Percentiles rank a stretch among this genome's conserved stretches.
Evolutionary conservation across 2,113 vertebrate genomes (phyloP).

Genomic region (Clarias macrocephalus): DNA sequence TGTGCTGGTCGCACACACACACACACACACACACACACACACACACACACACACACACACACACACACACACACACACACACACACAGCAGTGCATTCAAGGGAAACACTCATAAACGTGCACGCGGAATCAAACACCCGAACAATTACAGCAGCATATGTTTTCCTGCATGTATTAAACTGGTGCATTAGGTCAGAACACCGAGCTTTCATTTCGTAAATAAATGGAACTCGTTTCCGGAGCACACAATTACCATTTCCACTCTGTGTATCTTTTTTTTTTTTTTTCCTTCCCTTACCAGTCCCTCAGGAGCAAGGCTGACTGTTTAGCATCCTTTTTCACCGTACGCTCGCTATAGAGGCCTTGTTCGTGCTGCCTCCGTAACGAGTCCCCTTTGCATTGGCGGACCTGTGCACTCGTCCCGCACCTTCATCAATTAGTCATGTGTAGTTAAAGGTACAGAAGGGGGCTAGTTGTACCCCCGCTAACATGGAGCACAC

Average conservation of each 20-base stretch:
- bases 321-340: constrained; percentile 77
- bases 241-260: constrained; percentile 82
- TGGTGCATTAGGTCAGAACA: constrained; percentile 79
- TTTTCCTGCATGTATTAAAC: constrained; percentile 61
- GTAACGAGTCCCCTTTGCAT: constrained; percentile 84
- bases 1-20: constrained; percentile 13
- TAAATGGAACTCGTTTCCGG: constrained; percentile 84
- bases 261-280: constrained; percentile 59
- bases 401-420: constrained; percentile 76
- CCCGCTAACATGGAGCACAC: neutral
- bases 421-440: constrained; percentile 58
- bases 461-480: constrained; percentile 28
- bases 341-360: constrained; percentile 79
- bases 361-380: constrained; percentile 77
- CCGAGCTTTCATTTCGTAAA: constrained; percentile 89
- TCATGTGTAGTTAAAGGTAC: constrained; percentile 57
- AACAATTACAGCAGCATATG: constrained; percentile 67
- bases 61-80: constrained; percentile 19
- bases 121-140: constrained; percentile 49
- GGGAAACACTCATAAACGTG: constrained; percentile 38
- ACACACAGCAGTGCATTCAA: neutral
- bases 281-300: constrained; percentile 69
- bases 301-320: constrained; percentile 74
- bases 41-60: constrained; percentile 21
- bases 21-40: constrained; percentile 15